Evolutionary conservation across 2,113 vertebrate species (phyloP), one percentile per base, ranked within the genome.

Genomic region (Centropus unirufus): DNA sequence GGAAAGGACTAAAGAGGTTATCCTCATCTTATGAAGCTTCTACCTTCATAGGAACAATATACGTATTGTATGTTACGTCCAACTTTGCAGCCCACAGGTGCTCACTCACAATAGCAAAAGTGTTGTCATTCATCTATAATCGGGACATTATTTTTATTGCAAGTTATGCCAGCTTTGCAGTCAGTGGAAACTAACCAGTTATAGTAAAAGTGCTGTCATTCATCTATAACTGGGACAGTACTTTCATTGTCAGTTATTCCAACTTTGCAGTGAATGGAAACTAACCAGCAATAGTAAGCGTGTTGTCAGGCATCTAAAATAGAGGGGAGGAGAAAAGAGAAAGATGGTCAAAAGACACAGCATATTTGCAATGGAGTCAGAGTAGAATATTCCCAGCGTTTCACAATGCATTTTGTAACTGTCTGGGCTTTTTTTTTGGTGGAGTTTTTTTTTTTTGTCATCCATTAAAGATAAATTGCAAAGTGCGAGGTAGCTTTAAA

Each of bases 191-290:
- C 64, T 87, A 90, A 94, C 90, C 91, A 92, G 76, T 77, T 83
- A 89, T 95, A 97, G 96, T 97, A 87, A 78, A 96, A 92, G 80
- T 57, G 89, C 83, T 97, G 94, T 97, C 95, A 96, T 97, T 97
- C 94, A 94, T 96, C 92, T 96, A 95, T 97, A 97, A 96, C 82
- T 86, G 88, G 93, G 90, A 78, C 77, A 80, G 81, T 61, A 81
- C 88, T 95, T 95, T 54, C 80, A 94, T 55, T 11, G 2, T 94
- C 54, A 93, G 95, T 94, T 95, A 95, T 95, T 95, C 87, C 90
- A 95, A 67, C 82, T 94, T 91, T 90, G 93, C 88, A 91, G 93
- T 95, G 93, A 95, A 95, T 95, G 94, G 87, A 95, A 91, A 88
- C 82, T 70, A 90, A 95, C 91, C 90, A 95, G 93, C 79, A 87